phyloP scores from a whole-genome alignment of 2,888 invertebrate species.

The Nephrotoma appendiculata region DNA sequence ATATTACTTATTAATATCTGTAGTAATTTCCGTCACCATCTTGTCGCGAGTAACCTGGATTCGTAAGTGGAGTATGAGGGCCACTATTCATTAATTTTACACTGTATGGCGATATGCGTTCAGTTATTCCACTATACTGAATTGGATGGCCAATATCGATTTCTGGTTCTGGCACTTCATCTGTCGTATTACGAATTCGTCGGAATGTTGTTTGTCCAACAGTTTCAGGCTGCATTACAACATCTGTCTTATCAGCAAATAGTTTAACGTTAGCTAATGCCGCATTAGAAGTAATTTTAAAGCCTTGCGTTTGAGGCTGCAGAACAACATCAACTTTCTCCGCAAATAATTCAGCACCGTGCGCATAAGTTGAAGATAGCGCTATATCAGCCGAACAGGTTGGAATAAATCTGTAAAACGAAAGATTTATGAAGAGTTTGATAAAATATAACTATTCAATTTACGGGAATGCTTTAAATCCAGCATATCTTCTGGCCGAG shows the following conservation, averaged over 20 bases:
- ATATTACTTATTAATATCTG: conserved; percentile 38
- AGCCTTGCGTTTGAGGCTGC: conserved; percentile 52
- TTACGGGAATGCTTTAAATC: conserved; percentile 23
- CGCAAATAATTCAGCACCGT: conserved; percentile 39
- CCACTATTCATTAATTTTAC: conserved; percentile 70
- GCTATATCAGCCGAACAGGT: conserved; percentile 54
- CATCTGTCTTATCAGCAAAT: conserved; percentile 48
- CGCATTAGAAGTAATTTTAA: conserved; percentile 24
- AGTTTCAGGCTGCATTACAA: conserved; percentile 53
- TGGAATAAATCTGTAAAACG: conserved; percentile 28
- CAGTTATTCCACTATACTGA: conserved; percentile 42
- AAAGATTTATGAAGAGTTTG: neutral
- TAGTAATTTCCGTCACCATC: conserved; percentile 58
- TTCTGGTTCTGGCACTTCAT: conserved; percentile 28
- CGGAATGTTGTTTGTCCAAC: conserved; percentile 49
- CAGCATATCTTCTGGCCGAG: conserved; percentile 34
- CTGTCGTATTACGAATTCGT: conserved; percentile 44
- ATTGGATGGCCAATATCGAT: conserved; percentile 35
- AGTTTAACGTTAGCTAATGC: conserved; percentile 23
- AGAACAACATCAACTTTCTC: conserved; percentile 47
- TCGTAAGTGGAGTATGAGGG: conserved; percentile 64
- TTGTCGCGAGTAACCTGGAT: conserved; percentile 67
- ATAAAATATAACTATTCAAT: neutral
- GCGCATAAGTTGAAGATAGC: conserved; percentile 50
- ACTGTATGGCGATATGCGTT: conserved; percentile 51